Base-by-base conservation (phyloP, 2,888 invertebrate species). In the Neoaliturus tenellus region DNA sequence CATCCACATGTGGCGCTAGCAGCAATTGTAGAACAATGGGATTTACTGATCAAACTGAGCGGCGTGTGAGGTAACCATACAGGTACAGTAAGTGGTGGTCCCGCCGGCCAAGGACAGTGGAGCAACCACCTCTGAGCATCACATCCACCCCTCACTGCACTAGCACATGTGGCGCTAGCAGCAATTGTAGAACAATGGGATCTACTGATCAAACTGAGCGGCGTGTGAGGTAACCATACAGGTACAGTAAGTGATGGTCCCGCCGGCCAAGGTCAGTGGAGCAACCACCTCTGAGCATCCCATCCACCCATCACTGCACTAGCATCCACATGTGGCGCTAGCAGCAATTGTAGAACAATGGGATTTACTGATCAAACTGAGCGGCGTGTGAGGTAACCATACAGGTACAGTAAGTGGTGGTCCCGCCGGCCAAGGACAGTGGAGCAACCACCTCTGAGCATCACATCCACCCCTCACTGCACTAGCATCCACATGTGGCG, bases 191-290 rank as follows among this genome's bases (percentile, higher is more conserved):
- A n/a, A n/a, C n/a, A n/a, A n/a, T n/a, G n/a, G n/a, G n/a, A n/a
- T n/a, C n/a, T n/a, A n/a, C n/a, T n/a, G n/a, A n/a, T n/a, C n/a
- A n/a, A n/a, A n/a, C n/a, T n/a, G n/a, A n/a, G 73, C 73, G 25
- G 75, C 28, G 48, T 41, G 48, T 75, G 75, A 75, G 75, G 48
- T 17, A 75, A 75, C 75, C 23, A 39, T 41, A 44, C 75, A 12
- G 41, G 75, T n/a, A n/a, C n/a, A n/a, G n/a, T 75, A 75, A 75
- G 48, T 75, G 75, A 75, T 48, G 75, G 75, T 35, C 71, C 23
- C 69, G 69, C 25, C 75, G 17, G 75, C 20, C 75, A 75, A 75
- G 75, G 75, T 75, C 75, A 75, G 75, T 75, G 75, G 75, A 75
- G 75, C 75, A 48, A 75, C 44, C 41, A 48, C 75, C 75, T 75